phyloP scores from a whole-genome alignment of 2,797 vertebrate species.

The Hipposideros larvatus region DNA sequence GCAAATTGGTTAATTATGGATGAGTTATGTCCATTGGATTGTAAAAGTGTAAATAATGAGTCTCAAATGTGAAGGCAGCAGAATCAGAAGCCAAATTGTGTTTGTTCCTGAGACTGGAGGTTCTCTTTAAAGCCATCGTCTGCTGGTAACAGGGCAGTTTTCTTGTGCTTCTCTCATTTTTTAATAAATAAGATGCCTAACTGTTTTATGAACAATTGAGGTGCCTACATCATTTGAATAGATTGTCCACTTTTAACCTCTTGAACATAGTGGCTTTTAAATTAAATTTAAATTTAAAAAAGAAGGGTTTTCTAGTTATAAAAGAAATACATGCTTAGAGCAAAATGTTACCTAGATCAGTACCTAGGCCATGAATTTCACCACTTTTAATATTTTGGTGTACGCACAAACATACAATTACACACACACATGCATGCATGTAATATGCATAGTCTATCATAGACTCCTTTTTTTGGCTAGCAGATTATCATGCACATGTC shows the following conservation, averaged over 20 bases:
- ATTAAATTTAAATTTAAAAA: background rate
- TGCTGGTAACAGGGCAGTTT: background rate
- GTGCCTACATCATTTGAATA: background rate
- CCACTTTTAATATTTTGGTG: background rate
- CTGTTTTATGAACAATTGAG: background rate
- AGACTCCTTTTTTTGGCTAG: background rate
- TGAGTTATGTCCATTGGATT: background rate
- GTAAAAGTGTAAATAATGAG: background rate
- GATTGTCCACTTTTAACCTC: background rate
- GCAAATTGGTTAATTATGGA: slow-evolving; percentile 8
- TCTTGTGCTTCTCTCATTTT: background rate
- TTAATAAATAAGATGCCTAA: background rate
- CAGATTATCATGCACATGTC: too few species aligned
- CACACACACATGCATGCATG: background rate
- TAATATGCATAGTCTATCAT: background rate
- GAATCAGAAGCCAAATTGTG: background rate
- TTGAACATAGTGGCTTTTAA: background rate
- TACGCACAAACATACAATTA: background rate
- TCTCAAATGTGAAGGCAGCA: background rate
- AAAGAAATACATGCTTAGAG: background rate
- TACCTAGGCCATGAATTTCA: background rate
- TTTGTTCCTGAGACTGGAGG: background rate
- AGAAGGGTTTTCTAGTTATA: background rate
- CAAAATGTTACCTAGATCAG: background rate
- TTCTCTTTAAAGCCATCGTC: background rate